Evolutionary conservation across 2,113 vertebrate genomes (phyloP).

Genomic region (Prietella phreatophila): DNA sequence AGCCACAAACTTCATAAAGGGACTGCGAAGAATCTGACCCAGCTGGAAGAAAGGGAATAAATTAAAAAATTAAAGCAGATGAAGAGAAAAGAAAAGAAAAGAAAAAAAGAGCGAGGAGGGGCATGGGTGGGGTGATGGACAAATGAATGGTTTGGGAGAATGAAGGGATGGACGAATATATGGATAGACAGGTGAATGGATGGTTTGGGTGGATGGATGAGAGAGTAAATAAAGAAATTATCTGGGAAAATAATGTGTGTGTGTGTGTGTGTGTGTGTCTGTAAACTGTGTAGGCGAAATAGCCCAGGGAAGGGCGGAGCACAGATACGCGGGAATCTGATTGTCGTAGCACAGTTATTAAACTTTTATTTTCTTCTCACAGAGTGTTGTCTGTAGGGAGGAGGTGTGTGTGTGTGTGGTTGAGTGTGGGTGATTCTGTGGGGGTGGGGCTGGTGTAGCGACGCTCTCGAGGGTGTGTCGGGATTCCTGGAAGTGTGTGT

Average conservation of each 20-base stretch:
- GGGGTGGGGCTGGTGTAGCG: no score
- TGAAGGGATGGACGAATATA: neutral
- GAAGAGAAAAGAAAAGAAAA: neutral
- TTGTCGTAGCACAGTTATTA: no score
- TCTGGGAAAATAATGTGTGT: neutral
- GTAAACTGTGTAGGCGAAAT: no score
- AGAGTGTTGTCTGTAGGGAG: no score
- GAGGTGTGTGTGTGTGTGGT: no score
- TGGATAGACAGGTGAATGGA: neutral
- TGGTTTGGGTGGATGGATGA: neutral
- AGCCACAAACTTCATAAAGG: slow-evolving; percentile 98
- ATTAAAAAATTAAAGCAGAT: neutral
- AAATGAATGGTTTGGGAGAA: neutral
- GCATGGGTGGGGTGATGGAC: neutral
- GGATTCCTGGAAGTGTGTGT: no score
- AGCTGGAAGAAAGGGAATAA: slow-evolving; percentile 68
- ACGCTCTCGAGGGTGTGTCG: no score
- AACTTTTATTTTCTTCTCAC: no score
- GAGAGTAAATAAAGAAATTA: neutral
- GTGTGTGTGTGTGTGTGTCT: slow-evolving; percentile 5
- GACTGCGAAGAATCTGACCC: slow-evolving; percentile 89
- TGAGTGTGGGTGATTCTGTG: no score
- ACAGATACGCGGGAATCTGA: no score
- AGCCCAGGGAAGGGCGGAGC: no score
- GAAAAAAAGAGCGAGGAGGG: neutral